Conservation (phyloP, 2,113 vertebrate species). For the Panthera tigris region DNA sequence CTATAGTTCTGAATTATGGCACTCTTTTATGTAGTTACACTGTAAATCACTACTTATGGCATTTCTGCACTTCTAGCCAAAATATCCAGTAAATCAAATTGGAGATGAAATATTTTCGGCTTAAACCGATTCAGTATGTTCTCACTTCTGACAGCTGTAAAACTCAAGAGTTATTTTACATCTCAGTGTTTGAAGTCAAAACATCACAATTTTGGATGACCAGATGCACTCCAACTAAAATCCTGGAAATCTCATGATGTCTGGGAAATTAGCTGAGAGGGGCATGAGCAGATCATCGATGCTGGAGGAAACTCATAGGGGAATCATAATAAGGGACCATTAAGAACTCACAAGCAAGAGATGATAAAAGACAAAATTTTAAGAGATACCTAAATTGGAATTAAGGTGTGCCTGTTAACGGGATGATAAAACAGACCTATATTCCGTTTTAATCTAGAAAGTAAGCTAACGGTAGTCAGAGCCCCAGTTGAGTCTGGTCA, state of each 20-base stretch:
- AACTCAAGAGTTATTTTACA: constrained; percentile 63
- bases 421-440: neutral
- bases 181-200: constrained; percentile 52
- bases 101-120: constrained; percentile 72
- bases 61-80: constrained; percentile 67
- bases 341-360: constrained; percentile 25
- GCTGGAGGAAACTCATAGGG: neutral
- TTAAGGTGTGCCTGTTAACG: neutral
- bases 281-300: neutral
- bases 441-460: constrained; percentile 23
- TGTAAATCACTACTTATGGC: constrained; percentile 65
- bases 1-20: constrained; percentile 46
- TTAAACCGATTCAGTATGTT: constrained; percentile 64
- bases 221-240: neutral
- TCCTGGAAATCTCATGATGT: constrained; percentile 57
- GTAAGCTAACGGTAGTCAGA: constrained; percentile 30
- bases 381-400: neutral
- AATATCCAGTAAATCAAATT: constrained; percentile 77
- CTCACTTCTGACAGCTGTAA: constrained; percentile 67
- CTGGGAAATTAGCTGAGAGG: constrained; percentile 66
- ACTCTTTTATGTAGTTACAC: constrained; percentile 46
- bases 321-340: neutral
- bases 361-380: neutral
- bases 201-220: constrained; percentile 69
- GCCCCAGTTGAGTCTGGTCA: neutral